phyloP scores from a whole-genome alignment of 1,140 invertebrate genomes.

The Pseudobourletiella spinata region DNA sequence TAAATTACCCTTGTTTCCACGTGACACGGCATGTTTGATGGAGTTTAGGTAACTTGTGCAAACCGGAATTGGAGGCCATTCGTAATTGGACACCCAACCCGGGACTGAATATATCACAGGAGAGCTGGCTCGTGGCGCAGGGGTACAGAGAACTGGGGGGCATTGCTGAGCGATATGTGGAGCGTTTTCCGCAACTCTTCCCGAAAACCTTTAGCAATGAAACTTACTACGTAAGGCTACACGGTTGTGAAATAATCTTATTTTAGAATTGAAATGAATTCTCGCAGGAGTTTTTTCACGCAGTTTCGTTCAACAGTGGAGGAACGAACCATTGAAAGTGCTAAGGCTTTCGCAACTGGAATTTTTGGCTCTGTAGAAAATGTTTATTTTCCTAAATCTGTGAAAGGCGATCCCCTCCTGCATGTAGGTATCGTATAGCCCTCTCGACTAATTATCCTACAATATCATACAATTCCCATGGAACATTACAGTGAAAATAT shows the following conservation, averaged over 20 bases:
- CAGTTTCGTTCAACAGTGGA: constrained; percentile 65
- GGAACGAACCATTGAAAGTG: constrained; percentile 61
- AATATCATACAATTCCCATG: no score
- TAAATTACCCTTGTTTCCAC: no score
- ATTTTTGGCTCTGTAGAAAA: constrained; percentile 56
- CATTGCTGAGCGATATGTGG: constrained; percentile 55
- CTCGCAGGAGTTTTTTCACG: neutral
- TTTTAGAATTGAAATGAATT: neutral
- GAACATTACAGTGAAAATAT: no score
- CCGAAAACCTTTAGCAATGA: constrained; percentile 48
- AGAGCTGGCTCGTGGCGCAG: constrained; percentile 50
- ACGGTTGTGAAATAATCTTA: neutral
- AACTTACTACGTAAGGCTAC: constrained; percentile 47
- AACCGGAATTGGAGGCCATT: constrained; percentile 43
- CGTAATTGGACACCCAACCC: constrained; percentile 45
- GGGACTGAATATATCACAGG: constrained; percentile 38
- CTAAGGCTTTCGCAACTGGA: constrained; percentile 58
- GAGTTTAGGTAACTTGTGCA: constrained; percentile 39
- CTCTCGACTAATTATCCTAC: no score
- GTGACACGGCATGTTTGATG: no score
- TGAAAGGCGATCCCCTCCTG: constrained; percentile 57
- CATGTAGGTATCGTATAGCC: constrained; percentile 54
- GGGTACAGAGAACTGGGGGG: constrained; percentile 57
- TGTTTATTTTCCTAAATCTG: constrained; percentile 53
- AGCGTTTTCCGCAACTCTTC: constrained; percentile 53